Percentiles rank a stretch among this genome's conserved stretches.
Conservation (phyloP, 2,797 vertebrate genomes). For the Enteromius trimaculatus region DNA sequence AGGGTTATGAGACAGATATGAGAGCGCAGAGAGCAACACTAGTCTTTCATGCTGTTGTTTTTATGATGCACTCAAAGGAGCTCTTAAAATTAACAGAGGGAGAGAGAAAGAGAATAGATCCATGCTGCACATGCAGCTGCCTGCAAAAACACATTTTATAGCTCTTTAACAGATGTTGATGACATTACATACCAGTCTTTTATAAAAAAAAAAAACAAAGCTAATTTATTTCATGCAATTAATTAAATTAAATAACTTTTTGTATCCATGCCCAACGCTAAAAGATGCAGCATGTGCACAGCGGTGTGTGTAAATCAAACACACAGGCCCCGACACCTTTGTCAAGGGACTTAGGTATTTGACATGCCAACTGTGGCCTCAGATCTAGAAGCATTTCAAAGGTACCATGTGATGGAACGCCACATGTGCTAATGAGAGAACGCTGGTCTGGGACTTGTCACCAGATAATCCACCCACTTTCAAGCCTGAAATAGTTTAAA, state of each 20-base stretch:
- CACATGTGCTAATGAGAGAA: conserved; percentile 49
- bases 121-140: neutral
- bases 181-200: neutral
- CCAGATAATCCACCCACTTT: conserved; percentile 40
- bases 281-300: neutral
- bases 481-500: conserved; percentile 26
- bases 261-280: neutral
- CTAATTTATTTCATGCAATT: neutral
- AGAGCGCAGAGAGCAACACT: conserved; percentile 37
- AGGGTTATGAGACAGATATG: conserved; percentile 44
- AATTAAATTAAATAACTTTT: neutral
- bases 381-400: conserved; percentile 37
- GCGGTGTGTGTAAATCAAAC: conserved; percentile 17
- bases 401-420: conserved; percentile 27
- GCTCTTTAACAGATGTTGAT: conserved; percentile 26
- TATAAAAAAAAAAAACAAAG: neutral
- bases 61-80: conserved; percentile 41
- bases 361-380: conserved; percentile 8
- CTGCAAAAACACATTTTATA: conserved; percentile 33
- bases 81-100: conserved; percentile 35
- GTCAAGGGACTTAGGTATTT: neutral
- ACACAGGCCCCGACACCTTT: conserved; percentile 3
- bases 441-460: conserved; percentile 45
- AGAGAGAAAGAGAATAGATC: conserved; percentile 23
- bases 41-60: conserved; percentile 39